Evolutionary conservation across 2,797 vertebrate genomes (phyloP).

Genomic region (Coregonus sp.): DNA sequence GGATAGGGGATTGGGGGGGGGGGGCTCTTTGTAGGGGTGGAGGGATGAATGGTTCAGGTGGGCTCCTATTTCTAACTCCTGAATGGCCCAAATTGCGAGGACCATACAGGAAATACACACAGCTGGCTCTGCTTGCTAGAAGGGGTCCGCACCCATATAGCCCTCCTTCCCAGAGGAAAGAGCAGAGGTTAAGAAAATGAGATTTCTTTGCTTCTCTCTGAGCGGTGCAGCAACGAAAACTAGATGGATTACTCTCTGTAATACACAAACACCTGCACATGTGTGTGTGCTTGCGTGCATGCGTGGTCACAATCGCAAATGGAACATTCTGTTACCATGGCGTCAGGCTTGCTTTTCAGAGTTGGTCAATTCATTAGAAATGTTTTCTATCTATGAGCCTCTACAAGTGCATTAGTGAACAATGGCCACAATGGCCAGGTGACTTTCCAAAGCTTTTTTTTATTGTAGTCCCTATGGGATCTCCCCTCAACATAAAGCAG

Average conservation of each 20-base stretch:
- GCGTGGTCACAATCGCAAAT: background rate
- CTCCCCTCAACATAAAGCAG: constrained; percentile 9
- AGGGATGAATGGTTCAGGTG: background rate
- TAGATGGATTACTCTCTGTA: no score
- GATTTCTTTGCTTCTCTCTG: constrained; percentile 13
- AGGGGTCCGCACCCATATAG: background rate
- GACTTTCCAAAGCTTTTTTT: constrained; percentile 2
- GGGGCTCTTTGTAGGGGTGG: no score
- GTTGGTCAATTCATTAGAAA: background rate
- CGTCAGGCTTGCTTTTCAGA: background rate
- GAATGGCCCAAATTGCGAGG: background rate
- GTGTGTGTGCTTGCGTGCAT: constrained; percentile 6
- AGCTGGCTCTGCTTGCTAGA: constrained; percentile 25
- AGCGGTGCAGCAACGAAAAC: constrained; percentile 8
- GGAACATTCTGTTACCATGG: constrained; percentile 2
- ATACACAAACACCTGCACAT: background rate
- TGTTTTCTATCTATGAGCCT: no score
- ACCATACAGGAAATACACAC: constrained; percentile 9
- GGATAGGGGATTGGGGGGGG: background rate
- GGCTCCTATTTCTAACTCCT: background rate
- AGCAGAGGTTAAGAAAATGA: constrained; percentile 11
- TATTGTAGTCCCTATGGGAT: background rate
- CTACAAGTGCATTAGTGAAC: background rate
- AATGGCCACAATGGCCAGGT: background rate
- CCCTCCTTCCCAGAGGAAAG: constrained; percentile 16